Conservation (phyloP, 2,113 vertebrate species). For the Hypocryptadius cinnamomeus region DNA sequence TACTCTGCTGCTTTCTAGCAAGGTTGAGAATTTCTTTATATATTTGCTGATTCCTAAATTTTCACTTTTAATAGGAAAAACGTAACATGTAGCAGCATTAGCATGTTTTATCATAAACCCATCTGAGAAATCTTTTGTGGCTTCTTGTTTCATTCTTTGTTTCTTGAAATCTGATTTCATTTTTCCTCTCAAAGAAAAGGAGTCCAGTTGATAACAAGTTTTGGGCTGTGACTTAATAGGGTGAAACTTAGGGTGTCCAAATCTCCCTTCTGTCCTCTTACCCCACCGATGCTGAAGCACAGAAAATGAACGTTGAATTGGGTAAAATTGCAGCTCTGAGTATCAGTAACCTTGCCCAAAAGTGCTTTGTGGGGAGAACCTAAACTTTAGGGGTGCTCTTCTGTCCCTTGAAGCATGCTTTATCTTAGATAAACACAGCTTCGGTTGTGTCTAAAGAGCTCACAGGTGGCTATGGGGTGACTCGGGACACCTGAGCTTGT, state of each 20-base stretch:
- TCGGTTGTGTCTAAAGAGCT: background rate
- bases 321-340: background rate
- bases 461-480: background rate
- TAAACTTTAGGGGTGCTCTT: background rate
- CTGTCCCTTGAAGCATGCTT: background rate
- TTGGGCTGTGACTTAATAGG: background rate
- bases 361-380: background rate
- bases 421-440: background rate
- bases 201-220: background rate
- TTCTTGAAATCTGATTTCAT: background rate
- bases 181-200: background rate
- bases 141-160: background rate
- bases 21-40: background rate
- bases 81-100: background rate
- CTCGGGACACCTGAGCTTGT: background rate
- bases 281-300: accelerated
- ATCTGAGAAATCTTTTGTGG: background rate
- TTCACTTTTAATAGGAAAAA: background rate
- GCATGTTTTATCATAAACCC: background rate
- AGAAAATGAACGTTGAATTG: background rate
- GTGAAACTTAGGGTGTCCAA: background rate
- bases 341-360: background rate
- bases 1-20: background rate
- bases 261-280: background rate
- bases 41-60: background rate